A percentile compares a stretch with the other conserved stretches of the same genome.
Conservation (phyloP, 2,888 invertebrate genomes). For the Drosophila meridiana region DNA sequence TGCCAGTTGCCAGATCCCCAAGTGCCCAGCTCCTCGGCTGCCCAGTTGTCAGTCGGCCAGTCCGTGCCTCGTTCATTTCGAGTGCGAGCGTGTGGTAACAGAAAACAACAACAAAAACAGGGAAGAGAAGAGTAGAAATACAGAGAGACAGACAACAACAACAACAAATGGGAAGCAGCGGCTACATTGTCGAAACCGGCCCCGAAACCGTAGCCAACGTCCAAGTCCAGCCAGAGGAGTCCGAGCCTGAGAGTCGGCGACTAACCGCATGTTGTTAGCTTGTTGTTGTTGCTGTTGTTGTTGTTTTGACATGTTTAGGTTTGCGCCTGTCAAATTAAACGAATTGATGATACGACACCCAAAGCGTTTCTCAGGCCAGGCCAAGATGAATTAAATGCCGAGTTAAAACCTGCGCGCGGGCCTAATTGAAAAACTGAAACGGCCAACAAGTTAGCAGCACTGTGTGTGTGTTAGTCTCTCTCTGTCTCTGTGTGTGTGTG, state of each 20-base stretch:
- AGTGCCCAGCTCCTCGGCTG: constrained; percentile 14
- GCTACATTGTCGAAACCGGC: constrained; percentile 61
- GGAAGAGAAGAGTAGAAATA: not conserved
- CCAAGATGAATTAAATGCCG: constrained; percentile 79
- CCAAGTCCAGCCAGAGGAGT: constrained; percentile 30
- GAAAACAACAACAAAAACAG: constrained; percentile 9
- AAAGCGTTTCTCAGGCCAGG: constrained; percentile 85
- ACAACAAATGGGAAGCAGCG: constrained; percentile 48
- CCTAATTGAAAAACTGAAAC: constrained; percentile 76
- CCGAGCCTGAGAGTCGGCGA: constrained; percentile 40
- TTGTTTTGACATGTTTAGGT: constrained; percentile 86
- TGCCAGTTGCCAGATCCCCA: constrained; percentile 1
- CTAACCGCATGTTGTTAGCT: constrained; percentile 77
- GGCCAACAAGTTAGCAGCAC: constrained; percentile 66
- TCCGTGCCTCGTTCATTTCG: constrained; percentile 32
- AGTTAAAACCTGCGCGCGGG: constrained; percentile 75
- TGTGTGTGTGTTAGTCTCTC: constrained; percentile 21
- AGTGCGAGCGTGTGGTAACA: constrained; percentile 46
- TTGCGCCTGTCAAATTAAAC: constrained; percentile 86
- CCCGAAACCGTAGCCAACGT: constrained; percentile 24
- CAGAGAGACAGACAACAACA: constrained; percentile 4
- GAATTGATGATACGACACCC: constrained; percentile 86
- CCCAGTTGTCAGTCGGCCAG: constrained; percentile 15
- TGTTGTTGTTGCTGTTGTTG: constrained; percentile 72
- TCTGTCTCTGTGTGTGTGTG: constrained; percentile 26